Evolutionary conservation across 1,140 invertebrate species (phyloP).

Genomic region (Tetragnatha versicolor): DNA sequence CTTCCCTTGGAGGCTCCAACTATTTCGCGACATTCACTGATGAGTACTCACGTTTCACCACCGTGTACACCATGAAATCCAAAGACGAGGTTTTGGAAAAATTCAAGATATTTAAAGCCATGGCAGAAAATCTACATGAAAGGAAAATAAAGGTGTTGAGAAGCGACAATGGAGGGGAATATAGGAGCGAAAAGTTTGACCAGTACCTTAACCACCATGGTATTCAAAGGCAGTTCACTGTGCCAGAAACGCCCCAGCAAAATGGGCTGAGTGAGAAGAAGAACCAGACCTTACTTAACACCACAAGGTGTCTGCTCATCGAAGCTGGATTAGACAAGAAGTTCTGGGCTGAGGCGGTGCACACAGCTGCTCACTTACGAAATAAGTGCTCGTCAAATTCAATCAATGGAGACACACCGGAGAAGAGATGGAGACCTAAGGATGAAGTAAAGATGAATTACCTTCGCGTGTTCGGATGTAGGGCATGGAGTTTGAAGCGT

Average conservation of each 20-base stretch:
- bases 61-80: neutral
- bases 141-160: constrained; percentile 22
- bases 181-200: constrained; percentile 18
- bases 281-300: constrained; percentile 64
- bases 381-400: constrained; percentile 59
- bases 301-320: constrained; percentile 62
- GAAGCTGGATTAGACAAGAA: constrained; percentile 61
- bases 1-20: neutral
- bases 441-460: neutral
- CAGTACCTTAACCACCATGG: constrained; percentile 58
- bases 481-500: neutral
- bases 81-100: neutral
- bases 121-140: constrained; percentile 15
- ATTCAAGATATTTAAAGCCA: neutral
- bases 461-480: neutral
- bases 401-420: neutral
- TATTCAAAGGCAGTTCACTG: constrained; percentile 65
- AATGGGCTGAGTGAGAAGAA: constrained; percentile 68
- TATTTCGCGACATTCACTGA: constrained; percentile 3
- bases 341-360: constrained; percentile 66
- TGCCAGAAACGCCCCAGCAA: constrained; percentile 65
- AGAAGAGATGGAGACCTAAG: neutral
- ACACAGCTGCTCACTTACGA: constrained; percentile 63
- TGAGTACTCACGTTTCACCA: neutral
- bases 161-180: constrained; percentile 55